A percentile compares a stretch with the other conserved stretches of the same genome.
phyloP scores from a whole-genome alignment of 2,888 invertebrate species.

The Dryadula phaetusa region DNA sequence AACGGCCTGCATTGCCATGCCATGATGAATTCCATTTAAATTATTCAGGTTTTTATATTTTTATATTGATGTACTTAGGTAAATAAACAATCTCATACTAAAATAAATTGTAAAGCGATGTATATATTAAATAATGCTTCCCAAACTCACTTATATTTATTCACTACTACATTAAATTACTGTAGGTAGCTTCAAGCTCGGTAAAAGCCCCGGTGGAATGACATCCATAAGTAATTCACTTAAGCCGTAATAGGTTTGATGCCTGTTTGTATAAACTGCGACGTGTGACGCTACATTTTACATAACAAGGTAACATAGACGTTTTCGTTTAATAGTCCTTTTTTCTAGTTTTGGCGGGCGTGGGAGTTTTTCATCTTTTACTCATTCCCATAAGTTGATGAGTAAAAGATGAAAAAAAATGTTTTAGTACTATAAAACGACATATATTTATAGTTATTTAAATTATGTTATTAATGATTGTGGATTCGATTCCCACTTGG shows the following conservation, averaged over 20 bases:
- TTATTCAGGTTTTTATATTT: no score
- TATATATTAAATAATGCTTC: not conserved
- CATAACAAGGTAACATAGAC: constrained; percentile 4
- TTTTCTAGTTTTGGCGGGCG: not conserved
- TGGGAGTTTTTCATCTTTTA: no score
- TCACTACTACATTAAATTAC: constrained; percentile 25
- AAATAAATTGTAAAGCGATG: not conserved
- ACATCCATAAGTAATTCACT: constrained; percentile 58
- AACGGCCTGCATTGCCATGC: no score
- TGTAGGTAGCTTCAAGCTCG: constrained; percentile 14
- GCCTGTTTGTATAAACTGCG: constrained; percentile 58
- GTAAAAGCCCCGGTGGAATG: constrained; percentile 45
- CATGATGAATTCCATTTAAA: no score
- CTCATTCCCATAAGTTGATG: no score
- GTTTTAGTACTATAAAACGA: no score
- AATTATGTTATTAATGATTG: no score
- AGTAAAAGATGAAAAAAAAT: no score
- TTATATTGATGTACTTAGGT: not conserved
- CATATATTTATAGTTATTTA: no score
- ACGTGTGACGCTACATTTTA: constrained; percentile 33
- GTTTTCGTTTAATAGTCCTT: not conserved
- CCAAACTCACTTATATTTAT: not conserved
- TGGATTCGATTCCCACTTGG: no score
- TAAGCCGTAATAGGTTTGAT: constrained; percentile 61
- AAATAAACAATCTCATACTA: not conserved